Conservation (phyloP, 2,888 invertebrate genomes). For the Homarus gammarus region DNA sequence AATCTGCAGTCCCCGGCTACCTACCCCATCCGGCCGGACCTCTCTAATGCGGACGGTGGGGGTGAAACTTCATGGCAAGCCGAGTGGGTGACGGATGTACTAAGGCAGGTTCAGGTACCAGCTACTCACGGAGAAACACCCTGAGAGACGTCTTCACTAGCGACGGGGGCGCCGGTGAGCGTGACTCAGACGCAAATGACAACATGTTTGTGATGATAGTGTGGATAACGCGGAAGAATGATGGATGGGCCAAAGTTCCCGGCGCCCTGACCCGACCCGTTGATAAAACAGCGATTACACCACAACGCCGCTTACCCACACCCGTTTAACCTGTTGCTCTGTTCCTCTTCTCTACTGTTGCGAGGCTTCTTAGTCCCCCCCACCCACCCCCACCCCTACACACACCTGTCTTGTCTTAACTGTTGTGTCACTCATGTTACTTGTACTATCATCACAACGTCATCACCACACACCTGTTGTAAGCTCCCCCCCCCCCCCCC, state of each 20-base stretch:
- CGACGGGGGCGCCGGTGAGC: too few relatives aligned
- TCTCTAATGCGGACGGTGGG: not conserved
- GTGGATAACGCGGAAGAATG: constrained; percentile 54
- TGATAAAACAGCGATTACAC: constrained; percentile 34
- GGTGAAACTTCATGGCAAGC: not conserved
- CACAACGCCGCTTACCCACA: not conserved
- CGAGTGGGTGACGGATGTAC: not conserved
- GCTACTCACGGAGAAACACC: too few relatives aligned
- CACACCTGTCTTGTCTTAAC: too few relatives aligned
- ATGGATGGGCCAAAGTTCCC: constrained; percentile 40
- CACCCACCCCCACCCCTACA: too few relatives aligned
- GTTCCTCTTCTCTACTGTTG: too few relatives aligned
- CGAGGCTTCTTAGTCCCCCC: too few relatives aligned
- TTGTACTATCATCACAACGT: too few relatives aligned
- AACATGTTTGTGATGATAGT: constrained; percentile 60
- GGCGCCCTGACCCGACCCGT: not conserved
- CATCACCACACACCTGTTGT: too few relatives aligned
- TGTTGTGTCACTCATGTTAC: too few relatives aligned
- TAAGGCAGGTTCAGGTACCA: not conserved
- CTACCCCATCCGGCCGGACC: constrained; percentile 38
- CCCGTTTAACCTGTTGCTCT: too few relatives aligned
- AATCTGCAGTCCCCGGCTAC: constrained; percentile 54
- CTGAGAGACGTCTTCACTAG: too few relatives aligned
- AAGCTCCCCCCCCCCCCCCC: too few relatives aligned
- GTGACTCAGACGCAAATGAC: constrained; percentile 47